Conservation (phyloP, 2,113 vertebrate genomes). For the Grantiella picta region DNA sequence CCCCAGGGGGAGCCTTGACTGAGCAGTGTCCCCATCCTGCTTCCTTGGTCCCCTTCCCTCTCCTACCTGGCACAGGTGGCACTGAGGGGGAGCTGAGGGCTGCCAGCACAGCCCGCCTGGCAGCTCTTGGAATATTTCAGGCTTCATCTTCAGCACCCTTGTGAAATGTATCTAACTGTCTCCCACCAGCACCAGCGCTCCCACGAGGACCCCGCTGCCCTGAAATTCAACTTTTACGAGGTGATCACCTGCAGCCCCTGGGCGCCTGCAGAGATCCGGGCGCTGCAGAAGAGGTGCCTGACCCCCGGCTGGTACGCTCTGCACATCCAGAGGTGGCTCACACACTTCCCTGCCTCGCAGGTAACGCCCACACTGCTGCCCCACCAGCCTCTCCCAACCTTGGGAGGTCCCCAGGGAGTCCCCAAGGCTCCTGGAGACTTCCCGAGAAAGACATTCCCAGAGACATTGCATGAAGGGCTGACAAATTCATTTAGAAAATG, state of each 20-base stretch:
- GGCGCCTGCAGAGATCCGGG: constrained; percentile 78
- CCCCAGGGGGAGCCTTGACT: not conserved
- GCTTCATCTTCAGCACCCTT: not conserved
- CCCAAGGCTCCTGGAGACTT: not conserved
- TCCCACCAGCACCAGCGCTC: constrained; percentile 88
- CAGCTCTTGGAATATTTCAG: fast-evolving
- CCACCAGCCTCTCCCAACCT: fast-evolving
- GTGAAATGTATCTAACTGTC: not conserved
- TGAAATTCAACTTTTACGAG: constrained; percentile 90
- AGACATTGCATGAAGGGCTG: not conserved
- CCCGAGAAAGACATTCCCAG: too few relatives aligned
- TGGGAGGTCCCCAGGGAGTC: fast-evolving
- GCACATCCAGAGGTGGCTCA: constrained; percentile 91
- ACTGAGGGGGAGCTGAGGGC: not conserved
- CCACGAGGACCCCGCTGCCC: constrained; percentile 87
- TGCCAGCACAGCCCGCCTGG: not conserved
- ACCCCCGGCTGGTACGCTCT: constrained; percentile 86
- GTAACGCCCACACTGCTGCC: constrained; percentile 50
- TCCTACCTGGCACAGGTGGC: not conserved
- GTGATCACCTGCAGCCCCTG: constrained; percentile 82
- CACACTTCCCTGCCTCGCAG: constrained; percentile 87
- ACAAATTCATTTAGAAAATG: not conserved
- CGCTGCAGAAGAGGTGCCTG: constrained; percentile 88
- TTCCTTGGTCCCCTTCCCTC: not conserved
- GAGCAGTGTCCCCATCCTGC: not conserved